These are phyloP conservation scores for Silurus glanis DNA, from an alignment of 2,113 vertebrate species.

Conservation along the genomic window DNA sequence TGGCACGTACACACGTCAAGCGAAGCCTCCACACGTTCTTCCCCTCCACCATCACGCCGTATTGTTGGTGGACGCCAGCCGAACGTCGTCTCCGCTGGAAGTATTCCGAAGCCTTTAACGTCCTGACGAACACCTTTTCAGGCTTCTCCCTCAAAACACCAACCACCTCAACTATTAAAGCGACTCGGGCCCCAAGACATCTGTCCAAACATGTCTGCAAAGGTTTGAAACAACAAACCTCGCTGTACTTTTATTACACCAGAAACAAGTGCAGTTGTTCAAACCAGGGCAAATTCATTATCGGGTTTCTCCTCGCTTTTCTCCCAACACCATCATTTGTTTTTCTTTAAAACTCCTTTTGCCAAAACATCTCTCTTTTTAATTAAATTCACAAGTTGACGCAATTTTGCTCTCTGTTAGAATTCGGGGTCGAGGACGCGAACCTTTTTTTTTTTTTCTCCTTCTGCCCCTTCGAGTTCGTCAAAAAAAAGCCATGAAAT, in stretches of 20 bases:
- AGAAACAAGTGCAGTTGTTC: slow-evolving; percentile 46
- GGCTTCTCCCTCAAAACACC: slow-evolving; percentile 23
- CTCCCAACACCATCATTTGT: slow-evolving; percentile 31
- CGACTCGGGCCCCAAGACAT: slow-evolving; percentile 47
- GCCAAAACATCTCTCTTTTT: slow-evolving; percentile 49
- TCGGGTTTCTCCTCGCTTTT: slow-evolving; percentile 47
- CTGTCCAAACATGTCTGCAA: slow-evolving; percentile 59
- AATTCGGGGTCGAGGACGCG: slow-evolving; percentile 17
- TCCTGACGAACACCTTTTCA: slow-evolving; percentile 24
- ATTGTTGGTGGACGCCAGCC: slow-evolving; percentile 1
- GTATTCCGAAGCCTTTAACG: neutral
- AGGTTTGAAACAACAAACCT: slow-evolving; percentile 54
- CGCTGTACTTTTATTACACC: slow-evolving; percentile 46
- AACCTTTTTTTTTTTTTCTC: slow-evolving; percentile 4
- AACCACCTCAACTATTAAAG: slow-evolving; percentile 12
- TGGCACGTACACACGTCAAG: neutral
- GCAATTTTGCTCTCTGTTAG: slow-evolving; percentile 13
- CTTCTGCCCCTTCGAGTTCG: neutral
- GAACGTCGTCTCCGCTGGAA: neutral
- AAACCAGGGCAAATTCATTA: slow-evolving; percentile 51
- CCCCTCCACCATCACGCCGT: neutral
- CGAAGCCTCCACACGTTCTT: neutral
- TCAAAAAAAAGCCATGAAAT: no score
- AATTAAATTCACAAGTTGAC: slow-evolving; percentile 51
- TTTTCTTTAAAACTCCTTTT: slow-evolving; percentile 38